Percentiles rank a stretch among this genome's conserved stretches.
Evolutionary conservation across 2,113 vertebrate species (phyloP).

Genomic region (Passer montanus): DNA sequence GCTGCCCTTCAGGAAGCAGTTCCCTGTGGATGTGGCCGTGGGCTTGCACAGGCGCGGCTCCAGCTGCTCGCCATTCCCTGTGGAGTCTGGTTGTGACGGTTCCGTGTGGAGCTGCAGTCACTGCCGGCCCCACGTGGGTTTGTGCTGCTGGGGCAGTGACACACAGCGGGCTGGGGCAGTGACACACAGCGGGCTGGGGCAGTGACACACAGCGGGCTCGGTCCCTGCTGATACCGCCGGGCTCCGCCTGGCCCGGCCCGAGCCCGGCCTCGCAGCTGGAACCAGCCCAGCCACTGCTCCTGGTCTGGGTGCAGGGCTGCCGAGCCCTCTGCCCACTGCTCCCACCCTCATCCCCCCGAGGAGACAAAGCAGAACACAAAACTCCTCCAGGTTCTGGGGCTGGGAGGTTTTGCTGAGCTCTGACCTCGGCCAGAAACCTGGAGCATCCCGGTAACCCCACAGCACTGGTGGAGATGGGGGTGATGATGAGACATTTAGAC

Average conservation of each 20-base stretch:
- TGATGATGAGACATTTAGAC: not conserved
- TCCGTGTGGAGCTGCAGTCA: not conserved
- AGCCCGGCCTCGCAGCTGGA: accelerated
- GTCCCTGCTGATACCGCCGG: not conserved
- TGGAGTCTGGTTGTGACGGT: accelerated
- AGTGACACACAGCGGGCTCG: accelerated
- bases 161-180: accelerated
- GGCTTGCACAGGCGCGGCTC: accelerated
- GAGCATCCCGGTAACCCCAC: accelerated
- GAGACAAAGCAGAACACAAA: not conserved
- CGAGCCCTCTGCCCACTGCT: not conserved
- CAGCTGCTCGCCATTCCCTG: not conserved
- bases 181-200: not conserved
- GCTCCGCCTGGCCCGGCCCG: not conserved
- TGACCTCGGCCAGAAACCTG: accelerated
- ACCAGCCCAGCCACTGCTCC: accelerated
- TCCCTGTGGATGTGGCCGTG: not conserved
- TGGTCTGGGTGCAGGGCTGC: accelerated
- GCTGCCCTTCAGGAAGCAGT: accelerated
- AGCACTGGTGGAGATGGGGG: accelerated
- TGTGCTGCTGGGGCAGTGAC: not conserved
- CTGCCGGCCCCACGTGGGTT: accelerated
- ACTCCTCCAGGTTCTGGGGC: not conserved
- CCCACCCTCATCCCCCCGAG: not conserved
- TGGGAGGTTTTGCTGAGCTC: not conserved